Evolutionary conservation across 2,113 vertebrate species (phyloP).

Genomic region (Cettia cetti): DNA sequence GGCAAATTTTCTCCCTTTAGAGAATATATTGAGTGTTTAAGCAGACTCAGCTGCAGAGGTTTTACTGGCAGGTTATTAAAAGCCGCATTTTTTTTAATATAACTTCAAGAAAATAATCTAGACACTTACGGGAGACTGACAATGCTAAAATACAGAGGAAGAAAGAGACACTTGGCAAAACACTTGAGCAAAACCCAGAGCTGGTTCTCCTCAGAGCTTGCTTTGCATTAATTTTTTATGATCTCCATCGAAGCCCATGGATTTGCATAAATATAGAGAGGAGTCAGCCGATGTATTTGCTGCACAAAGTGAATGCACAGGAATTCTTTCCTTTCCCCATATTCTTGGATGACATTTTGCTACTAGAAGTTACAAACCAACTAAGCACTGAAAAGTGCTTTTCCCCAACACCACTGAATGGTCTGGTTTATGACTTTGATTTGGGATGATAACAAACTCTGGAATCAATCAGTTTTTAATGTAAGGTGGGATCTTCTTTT

Average conservation of each 20-base stretch:
- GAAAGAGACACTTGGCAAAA: neutral
- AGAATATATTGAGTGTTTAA: neutral
- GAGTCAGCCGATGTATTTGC: neutral
- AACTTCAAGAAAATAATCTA: neutral
- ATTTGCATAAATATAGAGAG: neutral
- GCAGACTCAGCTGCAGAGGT: neutral
- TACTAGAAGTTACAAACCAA: neutral
- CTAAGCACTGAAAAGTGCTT: neutral
- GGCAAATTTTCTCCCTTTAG: slow-evolving; percentile 25
- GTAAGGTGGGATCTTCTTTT: neutral
- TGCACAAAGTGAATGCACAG: neutral
- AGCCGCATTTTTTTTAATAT: neutral
- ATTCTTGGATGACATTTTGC: neutral
- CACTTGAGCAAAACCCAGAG: neutral
- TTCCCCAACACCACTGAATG: neutral
- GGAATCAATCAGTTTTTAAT: neutral
- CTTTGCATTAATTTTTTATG: neutral
- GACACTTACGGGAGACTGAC: neutral
- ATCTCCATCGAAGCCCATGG: neutral
- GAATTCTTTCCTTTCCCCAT: neutral
- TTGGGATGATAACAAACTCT: neutral
- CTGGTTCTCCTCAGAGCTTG: neutral
- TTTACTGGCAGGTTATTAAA: slow-evolving; percentile 30
- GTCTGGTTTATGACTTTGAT: neutral
- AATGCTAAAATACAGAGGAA: neutral